Evolutionary conservation across 2,113 vertebrate species (phyloP).

Genomic region (Rhea americana): DNA sequence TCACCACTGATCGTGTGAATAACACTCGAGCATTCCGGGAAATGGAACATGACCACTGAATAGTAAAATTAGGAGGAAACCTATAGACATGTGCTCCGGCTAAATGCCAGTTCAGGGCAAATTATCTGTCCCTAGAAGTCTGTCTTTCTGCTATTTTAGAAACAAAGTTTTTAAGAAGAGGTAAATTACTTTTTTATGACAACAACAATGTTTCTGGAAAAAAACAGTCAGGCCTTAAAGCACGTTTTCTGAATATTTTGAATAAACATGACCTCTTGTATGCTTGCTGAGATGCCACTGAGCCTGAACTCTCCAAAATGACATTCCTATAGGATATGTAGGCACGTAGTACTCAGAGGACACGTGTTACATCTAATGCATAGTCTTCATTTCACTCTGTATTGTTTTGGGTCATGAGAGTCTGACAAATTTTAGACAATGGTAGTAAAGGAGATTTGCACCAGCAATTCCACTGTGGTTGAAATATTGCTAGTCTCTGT

Average conservation of each 20-base stretch:
- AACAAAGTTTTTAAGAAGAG: not conserved
- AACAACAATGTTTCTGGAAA: fast-evolving
- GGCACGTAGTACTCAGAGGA: not conserved
- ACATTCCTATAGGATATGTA: not conserved
- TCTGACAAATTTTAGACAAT: not conserved
- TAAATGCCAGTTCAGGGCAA: not conserved
- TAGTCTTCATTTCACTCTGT: not conserved
- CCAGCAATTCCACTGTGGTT: not conserved
- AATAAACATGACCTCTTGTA: not conserved
- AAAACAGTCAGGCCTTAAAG: not conserved
- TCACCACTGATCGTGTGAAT: not conserved
- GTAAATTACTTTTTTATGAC: not conserved
- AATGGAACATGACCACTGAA: not conserved
- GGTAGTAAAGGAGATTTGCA: not conserved
- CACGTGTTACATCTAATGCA: not conserved
- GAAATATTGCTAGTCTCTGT: not conserved
- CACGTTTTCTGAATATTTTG: not conserved
- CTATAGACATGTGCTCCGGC: not conserved
- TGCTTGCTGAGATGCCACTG: not conserved
- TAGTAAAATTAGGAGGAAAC: not conserved
- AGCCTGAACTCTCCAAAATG: not conserved
- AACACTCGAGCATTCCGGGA: not conserved
- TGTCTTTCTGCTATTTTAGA: not conserved
- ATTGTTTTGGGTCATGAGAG: not conserved
- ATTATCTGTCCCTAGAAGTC: not conserved